Conservation (phyloP, 1,140 invertebrate genomes). For the Conus ventricosus region DNA sequence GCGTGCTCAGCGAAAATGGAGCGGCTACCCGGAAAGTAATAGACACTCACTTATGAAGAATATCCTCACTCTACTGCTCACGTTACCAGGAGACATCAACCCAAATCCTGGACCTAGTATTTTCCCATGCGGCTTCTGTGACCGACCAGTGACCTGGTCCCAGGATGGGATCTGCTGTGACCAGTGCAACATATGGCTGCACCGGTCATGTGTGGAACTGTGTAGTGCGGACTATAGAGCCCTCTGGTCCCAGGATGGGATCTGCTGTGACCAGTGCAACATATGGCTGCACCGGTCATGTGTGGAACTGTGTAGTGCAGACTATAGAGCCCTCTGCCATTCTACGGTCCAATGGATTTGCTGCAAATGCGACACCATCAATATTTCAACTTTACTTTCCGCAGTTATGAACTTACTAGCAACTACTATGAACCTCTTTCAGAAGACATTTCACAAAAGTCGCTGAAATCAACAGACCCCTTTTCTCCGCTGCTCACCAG, state of each 20-base stretch:
- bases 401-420: constrained; percentile 27
- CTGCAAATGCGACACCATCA: neutral
- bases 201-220: neutral
- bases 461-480: neutral
- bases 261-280: constrained; percentile 12
- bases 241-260: neutral
- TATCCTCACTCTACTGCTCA: too few species aligned
- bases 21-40: too few species aligned
- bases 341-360: neutral
- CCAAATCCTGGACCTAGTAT: constrained; percentile 37
- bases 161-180: neutral
- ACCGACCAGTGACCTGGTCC: constrained; percentile 38
- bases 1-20: too few species aligned
- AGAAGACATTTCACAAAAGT: constrained; percentile 16
- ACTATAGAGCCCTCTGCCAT: neutral
- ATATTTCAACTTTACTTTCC: constrained; percentile 26
- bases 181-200: constrained; percentile 32
- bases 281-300: constrained; percentile 27
- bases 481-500: neutral
- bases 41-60: too few species aligned
- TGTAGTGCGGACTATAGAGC: neutral
- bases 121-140: constrained; percentile 42
- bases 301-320: neutral
- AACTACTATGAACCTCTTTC: constrained; percentile 37
- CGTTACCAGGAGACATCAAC: constrained; percentile 30